Evolutionary conservation across 2,113 vertebrate genomes (phyloP).

Genomic region (Notothenia rossii): DNA sequence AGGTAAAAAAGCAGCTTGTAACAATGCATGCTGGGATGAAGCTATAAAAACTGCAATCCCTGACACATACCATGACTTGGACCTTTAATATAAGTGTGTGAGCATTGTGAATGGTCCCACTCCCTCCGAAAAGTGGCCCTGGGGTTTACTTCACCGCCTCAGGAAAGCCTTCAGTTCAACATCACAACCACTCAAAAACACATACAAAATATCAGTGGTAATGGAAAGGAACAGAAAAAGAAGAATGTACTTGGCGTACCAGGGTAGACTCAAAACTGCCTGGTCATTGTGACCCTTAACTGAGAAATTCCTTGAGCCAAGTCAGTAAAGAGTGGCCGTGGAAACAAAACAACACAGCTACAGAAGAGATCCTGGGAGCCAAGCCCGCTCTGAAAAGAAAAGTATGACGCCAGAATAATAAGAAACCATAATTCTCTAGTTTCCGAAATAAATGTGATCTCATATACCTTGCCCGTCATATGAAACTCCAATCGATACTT

Average conservation of each 20-base stretch:
- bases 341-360: slow-evolving; percentile 22
- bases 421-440: slow-evolving; percentile 3
- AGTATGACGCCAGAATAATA: slow-evolving; percentile 6
- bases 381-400: background rate
- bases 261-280: background rate
- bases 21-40: background rate
- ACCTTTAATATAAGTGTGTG: background rate
- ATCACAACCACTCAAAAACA: slow-evolving; percentile 9
- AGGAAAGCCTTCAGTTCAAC: slow-evolving; percentile 11
- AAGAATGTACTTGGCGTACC: background rate
- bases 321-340: slow-evolving; percentile 10
- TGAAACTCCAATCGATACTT: background rate
- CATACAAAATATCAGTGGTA: background rate
- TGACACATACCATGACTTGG: background rate
- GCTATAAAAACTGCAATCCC: background rate
- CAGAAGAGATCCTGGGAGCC: slow-evolving; percentile 10
- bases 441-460: background rate
- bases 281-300: slow-evolving; percentile 15
- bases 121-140: slow-evolving; percentile 1
- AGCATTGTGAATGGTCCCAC: slow-evolving; percentile 15
- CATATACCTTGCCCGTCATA: background rate
- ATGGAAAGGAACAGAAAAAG: background rate
- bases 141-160: background rate
- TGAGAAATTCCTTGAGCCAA: slow-evolving; percentile 35
- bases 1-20: background rate